Conservation (phyloP, 2,888 invertebrate species). For the Diaphora mendica region DNA sequence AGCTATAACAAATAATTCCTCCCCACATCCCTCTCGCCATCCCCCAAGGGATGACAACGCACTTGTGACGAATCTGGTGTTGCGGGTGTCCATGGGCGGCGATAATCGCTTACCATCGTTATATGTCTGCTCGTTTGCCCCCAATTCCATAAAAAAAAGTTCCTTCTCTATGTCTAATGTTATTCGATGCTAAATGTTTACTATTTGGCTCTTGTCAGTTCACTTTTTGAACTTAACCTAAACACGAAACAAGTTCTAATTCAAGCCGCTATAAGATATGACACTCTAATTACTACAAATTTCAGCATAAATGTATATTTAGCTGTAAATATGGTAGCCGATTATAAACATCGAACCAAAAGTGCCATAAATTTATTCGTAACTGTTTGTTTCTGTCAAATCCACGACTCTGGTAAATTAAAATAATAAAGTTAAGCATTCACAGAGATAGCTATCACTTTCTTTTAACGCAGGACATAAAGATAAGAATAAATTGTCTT, state of each 20-base stretch:
- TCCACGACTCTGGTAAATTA: constrained; percentile 25
- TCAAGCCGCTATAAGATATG: background rate
- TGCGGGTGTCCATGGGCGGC: no score
- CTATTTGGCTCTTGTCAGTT: background rate
- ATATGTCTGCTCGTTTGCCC: no score
- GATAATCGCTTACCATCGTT: no score
- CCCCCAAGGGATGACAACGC: no score
- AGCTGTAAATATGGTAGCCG: background rate
- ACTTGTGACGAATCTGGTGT: no score
- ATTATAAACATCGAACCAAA: background rate
- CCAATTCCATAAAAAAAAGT: no score
- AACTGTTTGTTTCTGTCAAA: constrained; percentile 19
- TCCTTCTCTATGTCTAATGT: background rate
- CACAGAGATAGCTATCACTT: constrained; percentile 37
- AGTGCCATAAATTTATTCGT: background rate
- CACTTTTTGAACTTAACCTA: background rate
- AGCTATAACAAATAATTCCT: no score
- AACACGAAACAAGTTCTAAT: background rate
- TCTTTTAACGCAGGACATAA: constrained; percentile 44
- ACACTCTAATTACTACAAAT: background rate
- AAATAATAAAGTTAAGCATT: constrained; percentile 45
- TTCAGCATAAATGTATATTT: background rate
- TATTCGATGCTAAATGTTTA: background rate
- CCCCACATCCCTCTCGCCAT: no score
- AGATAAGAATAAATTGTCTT: constrained; percentile 43